Percentiles rank a stretch among this genome's conserved stretches.
Conservation (phyloP, 1,140 invertebrate species). For the Sycophila sp. region DNA sequence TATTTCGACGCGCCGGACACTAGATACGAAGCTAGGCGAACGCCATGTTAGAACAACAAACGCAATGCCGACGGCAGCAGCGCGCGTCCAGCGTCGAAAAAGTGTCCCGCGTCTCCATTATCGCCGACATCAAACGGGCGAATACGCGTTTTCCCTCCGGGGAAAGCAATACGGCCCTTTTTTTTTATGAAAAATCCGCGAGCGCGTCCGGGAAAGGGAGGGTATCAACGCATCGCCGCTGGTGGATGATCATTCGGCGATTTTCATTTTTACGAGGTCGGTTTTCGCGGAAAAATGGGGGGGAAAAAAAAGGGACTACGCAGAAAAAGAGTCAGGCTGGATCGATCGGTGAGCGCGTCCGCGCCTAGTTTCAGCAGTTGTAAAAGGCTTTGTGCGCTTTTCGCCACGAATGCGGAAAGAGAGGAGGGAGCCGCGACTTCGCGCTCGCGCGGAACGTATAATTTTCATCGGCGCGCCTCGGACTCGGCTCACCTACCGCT, state of each 20-base stretch:
- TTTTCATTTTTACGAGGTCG: slow-evolving; percentile 24
- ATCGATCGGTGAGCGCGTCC: not conserved
- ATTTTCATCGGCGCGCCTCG: slow-evolving; percentile 32
- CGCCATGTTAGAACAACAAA: not conserved
- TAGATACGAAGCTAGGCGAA: too few relatives aligned
- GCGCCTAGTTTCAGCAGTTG: slow-evolving; percentile 18
- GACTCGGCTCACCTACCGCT: not conserved
- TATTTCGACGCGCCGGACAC: too few relatives aligned
- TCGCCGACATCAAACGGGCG: too few relatives aligned
- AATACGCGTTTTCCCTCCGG: not conserved
- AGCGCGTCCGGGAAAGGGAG: not conserved
- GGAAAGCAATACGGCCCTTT: not conserved
- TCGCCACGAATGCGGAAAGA: slow-evolving; percentile 25
- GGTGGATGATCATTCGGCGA: slow-evolving; percentile 22
- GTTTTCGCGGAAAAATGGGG: not conserved
- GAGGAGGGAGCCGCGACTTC: not conserved
- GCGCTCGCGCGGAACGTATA: slow-evolving; percentile 22
- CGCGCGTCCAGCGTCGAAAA: not conserved
- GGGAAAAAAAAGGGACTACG: not conserved
- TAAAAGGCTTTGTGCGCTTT: not conserved
- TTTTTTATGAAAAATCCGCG: not conserved
- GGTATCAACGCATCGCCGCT: not conserved
- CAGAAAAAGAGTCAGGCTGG: not conserved
- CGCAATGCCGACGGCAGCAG: not conserved
- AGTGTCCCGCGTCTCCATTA: not conserved